These are phyloP conservation scores for Hypothenemus hampei DNA, from an alignment of 1,140 invertebrate genomes.

Conservation along the genomic window DNA sequence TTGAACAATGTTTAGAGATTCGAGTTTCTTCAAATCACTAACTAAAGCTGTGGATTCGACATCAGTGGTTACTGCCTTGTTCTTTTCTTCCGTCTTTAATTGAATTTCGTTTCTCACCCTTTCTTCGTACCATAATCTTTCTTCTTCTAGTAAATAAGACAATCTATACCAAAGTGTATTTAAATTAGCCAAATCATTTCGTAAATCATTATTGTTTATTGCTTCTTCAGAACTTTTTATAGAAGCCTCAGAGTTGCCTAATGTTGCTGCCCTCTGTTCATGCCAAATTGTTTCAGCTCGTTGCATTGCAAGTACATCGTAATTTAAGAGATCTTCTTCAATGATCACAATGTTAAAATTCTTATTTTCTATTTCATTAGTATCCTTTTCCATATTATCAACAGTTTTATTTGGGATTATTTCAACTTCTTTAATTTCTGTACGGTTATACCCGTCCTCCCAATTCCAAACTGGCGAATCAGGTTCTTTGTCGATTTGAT, in stretches of 20 bases:
- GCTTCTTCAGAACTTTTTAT: neutral
- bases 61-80: too few species aligned
- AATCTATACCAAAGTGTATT: neutral
- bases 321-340: neutral
- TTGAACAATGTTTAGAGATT: too few species aligned
- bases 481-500: neutral
- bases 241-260: neutral
- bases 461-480: slow-evolving; percentile 9
- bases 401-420: too few species aligned
- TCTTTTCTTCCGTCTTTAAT: neutral
- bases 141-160: slow-evolving; percentile 12
- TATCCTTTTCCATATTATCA: too few species aligned
- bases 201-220: neutral
- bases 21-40: too few species aligned
- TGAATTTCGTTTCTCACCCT: slow-evolving; percentile 2
- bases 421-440: neutral
- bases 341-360: too few species aligned
- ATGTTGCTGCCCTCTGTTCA: slow-evolving; percentile 12
- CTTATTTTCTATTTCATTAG: too few species aligned
- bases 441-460: slow-evolving; percentile 9
- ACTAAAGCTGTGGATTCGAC: too few species aligned
- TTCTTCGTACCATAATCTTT: slow-evolving; percentile 11
- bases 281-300: slow-evolving; percentile 23
- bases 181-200: neutral
- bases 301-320: slow-evolving; percentile 16